Evolutionary conservation across 2,113 vertebrate genomes (phyloP).

Genomic region (Brevimyrus niger): DNA sequence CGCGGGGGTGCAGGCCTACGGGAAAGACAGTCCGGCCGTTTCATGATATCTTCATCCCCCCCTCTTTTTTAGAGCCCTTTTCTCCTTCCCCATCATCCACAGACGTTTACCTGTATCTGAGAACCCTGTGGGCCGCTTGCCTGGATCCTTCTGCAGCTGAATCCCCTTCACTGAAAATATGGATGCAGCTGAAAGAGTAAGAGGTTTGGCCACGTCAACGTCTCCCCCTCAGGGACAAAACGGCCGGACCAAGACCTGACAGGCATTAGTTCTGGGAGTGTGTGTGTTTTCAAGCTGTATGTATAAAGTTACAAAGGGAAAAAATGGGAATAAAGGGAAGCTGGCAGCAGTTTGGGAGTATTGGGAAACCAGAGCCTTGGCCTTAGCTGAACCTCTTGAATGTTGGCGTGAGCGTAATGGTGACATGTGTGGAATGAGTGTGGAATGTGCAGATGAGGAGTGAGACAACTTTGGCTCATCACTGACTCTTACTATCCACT

Average conservation of each 20-base stretch:
- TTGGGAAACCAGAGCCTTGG: background rate
- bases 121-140: conserved; percentile 59
- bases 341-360: background rate
- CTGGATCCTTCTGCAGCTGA: conserved; percentile 66
- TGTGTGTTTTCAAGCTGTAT: background rate
- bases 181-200: conserved; percentile 53
- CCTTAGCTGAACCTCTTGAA: background rate
- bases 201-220: background rate
- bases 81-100: background rate
- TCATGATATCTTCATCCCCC: background rate
- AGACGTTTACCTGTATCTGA: conserved; percentile 60
- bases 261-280: background rate
- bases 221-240: background rate
- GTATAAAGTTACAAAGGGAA: background rate
- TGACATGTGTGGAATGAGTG: background rate
- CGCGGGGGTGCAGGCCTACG: background rate
- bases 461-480: background rate
- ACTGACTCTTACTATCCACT: background rate
- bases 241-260: background rate
- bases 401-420: background rate
- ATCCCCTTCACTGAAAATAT: conserved; percentile 69
- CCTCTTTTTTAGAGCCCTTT: background rate
- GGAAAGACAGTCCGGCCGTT: background rate
- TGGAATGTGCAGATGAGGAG: background rate
- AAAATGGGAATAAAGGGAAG: background rate